Base-by-base conservation (phyloP, 2,888 invertebrate species). In the Orthonychiurus folsomi region DNA sequence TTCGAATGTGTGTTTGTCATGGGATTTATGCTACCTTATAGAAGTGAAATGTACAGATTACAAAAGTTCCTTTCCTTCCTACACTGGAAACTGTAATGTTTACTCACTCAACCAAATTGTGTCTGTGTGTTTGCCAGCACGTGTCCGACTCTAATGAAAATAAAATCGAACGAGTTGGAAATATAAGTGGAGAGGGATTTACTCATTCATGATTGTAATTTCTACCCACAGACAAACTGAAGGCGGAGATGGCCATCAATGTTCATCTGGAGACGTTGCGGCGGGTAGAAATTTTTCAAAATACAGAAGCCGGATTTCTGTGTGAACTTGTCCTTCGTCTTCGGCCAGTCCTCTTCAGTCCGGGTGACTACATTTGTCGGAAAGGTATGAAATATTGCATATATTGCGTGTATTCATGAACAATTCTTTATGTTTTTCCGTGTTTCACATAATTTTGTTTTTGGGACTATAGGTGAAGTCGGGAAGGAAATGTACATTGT, bases 401-500 rank as follows among this genome's bases (percentile, higher is more conserved):
- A 52, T 52, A 23, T 12, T 52, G 3, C 52, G 20, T n/a, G n/a
- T n/a, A 52, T 52, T 52, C 37, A 5, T 37, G 37, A 15, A 37
- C 9, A 37, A 37, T 37, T 9, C 37, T 5, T 48, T 48, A 48
- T 48, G 48, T 15, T n/a, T 48, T 12, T 23, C 24, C 24, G 52
- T 52, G n/a, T n/a, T n/a, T n/a, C n/a, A n/a, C n/a, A 52, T n/a
- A 52, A 52, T 52, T 21, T 21, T 52, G 24, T 21, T 21, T 59
- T 24, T 20, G n/a, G 9, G 3, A 24, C 76, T 79, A 1, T 83
- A 96, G 96, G 96, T 75, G 96, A 97, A 82, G 95, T 97, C 71
- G 96, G 96, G 73, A 96, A 96, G 80, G 96, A 96, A 81, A 97
- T 97, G 96, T 97, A 97, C 83, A 96, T 97, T 82, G 96, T 97